phyloP scores from a whole-genome alignment of 2,113 vertebrate genomes.

The Noturus placidus region DNA sequence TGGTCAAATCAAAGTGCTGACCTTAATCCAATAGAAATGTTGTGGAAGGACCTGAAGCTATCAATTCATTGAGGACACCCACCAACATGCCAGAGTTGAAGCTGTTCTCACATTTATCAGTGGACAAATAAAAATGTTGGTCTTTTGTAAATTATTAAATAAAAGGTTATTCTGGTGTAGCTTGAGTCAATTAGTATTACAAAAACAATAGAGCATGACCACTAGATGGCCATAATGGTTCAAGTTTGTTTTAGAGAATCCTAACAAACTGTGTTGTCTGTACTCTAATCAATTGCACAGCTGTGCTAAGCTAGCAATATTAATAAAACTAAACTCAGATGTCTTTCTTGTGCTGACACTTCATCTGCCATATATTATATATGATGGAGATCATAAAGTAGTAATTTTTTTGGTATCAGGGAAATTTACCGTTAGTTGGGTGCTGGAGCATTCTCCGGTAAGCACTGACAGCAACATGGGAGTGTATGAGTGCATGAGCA shows the following conservation, averaged over 20 bases:
- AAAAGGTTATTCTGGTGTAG: background rate
- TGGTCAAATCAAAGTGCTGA: no score
- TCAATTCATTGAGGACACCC: no score
- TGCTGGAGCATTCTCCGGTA: background rate
- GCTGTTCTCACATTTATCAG: background rate
- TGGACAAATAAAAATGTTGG: background rate
- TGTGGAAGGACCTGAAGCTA: no score
- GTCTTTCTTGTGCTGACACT: background rate
- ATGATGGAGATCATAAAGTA: background rate
- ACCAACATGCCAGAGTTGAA: no score
- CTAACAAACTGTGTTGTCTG: background rate
- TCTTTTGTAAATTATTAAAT: background rate
- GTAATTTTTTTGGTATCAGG: background rate
- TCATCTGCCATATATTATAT: background rate
- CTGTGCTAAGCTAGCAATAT: background rate
- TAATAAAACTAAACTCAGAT: background rate
- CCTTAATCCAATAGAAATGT: no score
- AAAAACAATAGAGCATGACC: background rate
- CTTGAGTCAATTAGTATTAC: background rate
- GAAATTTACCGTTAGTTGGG: background rate
- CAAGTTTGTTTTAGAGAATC: background rate
- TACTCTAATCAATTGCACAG: background rate
- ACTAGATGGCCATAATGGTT: slow-evolving; percentile 30
- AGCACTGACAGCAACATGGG: background rate
- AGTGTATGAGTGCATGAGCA: background rate